Percentiles rank a stretch among this genome's conserved stretches.
Evolutionary conservation across 2,113 vertebrate genomes (phyloP).

Genomic region (Indicator maculatus): DNA sequence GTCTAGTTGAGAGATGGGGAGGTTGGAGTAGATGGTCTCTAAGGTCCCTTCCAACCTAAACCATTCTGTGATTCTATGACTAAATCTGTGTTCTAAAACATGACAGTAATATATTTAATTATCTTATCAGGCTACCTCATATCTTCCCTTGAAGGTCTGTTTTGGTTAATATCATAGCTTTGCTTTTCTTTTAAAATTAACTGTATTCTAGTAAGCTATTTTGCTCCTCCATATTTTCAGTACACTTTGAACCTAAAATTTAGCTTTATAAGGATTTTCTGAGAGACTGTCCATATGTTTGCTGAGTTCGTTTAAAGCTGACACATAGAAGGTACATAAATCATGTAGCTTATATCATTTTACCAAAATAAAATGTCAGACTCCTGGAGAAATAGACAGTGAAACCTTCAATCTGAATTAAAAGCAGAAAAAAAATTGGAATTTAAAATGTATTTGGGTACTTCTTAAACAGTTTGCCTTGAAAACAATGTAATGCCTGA

Average conservation of each 20-base stretch:
- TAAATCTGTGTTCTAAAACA: background rate
- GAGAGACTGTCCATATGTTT: background rate
- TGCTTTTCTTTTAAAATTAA: conserved; percentile 3
- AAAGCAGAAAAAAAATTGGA: background rate
- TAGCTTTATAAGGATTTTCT: background rate
- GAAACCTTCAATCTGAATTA: background rate
- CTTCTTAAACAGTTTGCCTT: conserved; percentile 21
- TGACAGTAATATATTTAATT: background rate
- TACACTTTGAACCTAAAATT: background rate
- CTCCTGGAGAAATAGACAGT: background rate
- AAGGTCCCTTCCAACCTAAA: no score
- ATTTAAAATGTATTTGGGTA: background rate
- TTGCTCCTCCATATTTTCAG: background rate
- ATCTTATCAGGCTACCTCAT: background rate
- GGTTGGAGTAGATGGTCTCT: no score
- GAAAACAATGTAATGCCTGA: conserved; percentile 23
- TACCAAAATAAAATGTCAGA: background rate
- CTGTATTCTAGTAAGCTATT: background rate
- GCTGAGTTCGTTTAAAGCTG: background rate
- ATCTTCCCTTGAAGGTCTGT: background rate
- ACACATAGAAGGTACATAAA: background rate
- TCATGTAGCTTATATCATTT: background rate
- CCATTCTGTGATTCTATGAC: background rate
- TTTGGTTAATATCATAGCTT: background rate
- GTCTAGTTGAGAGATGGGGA: no score